These are phyloP conservation scores for Anas acuta DNA, from an alignment of 2,797 vertebrate species.

Conservation along the genomic window DNA sequence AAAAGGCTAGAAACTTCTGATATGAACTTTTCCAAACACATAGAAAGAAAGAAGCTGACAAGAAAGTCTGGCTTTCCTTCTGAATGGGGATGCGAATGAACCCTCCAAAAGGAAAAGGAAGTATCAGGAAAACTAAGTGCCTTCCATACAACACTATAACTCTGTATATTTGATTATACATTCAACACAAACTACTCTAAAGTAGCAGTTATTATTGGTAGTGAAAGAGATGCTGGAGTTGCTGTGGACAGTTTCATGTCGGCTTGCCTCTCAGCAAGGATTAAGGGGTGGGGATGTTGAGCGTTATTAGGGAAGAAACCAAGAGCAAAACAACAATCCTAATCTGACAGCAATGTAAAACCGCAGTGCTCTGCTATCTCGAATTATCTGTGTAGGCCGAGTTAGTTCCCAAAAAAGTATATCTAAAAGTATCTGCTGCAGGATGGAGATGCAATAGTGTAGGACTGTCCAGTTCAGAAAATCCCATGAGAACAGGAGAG, in stretches of 20 bases:
- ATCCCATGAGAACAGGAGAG: not conserved
- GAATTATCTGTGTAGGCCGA: not conserved
- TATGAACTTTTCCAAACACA: not conserved
- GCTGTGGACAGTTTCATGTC: not conserved
- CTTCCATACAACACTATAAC: not conserved
- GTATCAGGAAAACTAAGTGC: not conserved
- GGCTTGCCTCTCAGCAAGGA: not conserved
- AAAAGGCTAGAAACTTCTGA: not conserved
- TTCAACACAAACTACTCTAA: not conserved
- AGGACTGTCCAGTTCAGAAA: not conserved
- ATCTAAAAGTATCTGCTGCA: not conserved
- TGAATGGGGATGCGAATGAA: not conserved
- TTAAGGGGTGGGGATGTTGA: not conserved
- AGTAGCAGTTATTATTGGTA: not conserved
- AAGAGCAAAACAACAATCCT: not conserved
- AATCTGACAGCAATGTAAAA: not conserved
- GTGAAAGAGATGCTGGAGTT: not conserved
- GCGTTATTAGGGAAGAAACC: not conserved
- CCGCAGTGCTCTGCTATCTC: not conserved
- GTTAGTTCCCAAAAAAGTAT: not conserved
- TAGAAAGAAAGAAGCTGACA: not conserved
- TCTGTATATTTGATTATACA: not conserved
- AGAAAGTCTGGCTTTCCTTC: not conserved
- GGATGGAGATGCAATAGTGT: not conserved
- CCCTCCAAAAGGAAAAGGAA: not conserved